Conservation (phyloP, 2,888 invertebrate genomes). For the Phengaris arion region DNA sequence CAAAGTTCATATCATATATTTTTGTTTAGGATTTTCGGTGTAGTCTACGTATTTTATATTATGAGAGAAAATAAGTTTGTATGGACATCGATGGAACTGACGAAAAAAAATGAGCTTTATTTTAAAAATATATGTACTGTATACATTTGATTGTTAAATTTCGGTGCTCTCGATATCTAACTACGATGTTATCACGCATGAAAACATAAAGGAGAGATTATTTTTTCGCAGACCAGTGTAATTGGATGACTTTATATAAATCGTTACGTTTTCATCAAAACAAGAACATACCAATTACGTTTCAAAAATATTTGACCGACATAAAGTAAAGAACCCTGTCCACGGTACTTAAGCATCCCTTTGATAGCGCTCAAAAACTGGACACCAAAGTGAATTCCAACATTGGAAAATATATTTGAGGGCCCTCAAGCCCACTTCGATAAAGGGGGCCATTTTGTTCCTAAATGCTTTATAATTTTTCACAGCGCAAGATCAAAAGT, state of each 20-base stretch:
- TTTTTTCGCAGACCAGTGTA: no score
- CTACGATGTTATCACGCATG: no score
- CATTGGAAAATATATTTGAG: constrained; percentile 36
- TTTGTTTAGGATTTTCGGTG: no score
- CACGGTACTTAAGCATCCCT: constrained; percentile 37
- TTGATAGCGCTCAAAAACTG: constrained; percentile 40
- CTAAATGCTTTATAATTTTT: constrained; percentile 46
- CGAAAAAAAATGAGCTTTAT: no score
- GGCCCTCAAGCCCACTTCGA: constrained; percentile 34
- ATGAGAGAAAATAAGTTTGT: no score
- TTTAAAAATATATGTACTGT: no score
- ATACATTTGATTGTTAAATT: no score
- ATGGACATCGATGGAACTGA: no score
- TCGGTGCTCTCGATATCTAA: no score
- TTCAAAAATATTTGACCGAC: constrained; percentile 32
- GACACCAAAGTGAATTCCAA: constrained; percentile 43
- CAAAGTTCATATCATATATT: no score
- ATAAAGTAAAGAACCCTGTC: constrained; percentile 29
- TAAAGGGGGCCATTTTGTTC: constrained; percentile 47
- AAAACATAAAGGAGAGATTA: no score
- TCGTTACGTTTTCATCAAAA: constrained; percentile 1
- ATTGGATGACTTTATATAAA: not conserved
- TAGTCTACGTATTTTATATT: no score
- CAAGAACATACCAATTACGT: constrained; percentile 28
- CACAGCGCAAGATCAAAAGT: constrained; percentile 47